Conservation (phyloP, 2,113 vertebrate genomes). For the Proteles cristata region DNA sequence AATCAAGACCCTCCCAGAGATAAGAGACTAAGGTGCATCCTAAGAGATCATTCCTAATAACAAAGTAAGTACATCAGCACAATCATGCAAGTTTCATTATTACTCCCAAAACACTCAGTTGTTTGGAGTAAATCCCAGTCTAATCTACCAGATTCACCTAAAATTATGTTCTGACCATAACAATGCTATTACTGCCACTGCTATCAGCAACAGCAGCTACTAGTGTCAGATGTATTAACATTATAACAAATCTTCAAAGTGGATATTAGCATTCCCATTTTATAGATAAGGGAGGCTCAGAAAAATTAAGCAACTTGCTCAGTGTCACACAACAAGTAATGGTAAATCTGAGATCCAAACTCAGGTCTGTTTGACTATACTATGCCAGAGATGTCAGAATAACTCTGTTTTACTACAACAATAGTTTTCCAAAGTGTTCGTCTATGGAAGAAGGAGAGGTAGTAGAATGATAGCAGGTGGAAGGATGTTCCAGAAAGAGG, state of each 20-base stretch:
- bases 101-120: not conserved
- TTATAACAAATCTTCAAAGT: not conserved
- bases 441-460: not conserved
- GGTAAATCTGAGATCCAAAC: not conserved
- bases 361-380: not conserved
- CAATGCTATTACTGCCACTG: not conserved
- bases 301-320: not conserved
- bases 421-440: not conserved
- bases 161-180: not conserved
- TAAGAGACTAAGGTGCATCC: not conserved
- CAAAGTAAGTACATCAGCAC: not conserved
- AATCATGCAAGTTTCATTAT: not conserved
- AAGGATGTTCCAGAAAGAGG: not conserved
- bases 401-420: not conserved
- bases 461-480: not conserved
- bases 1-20: not conserved
- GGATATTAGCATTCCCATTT: not conserved
- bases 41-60: not conserved
- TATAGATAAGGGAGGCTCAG: not conserved
- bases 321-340: not conserved
- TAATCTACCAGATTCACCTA: not conserved
- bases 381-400: not conserved
- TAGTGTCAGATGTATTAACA: not conserved
- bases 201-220: not conserved
- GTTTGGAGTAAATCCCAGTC: not conserved